These are phyloP conservation scores for Percina caprodes DNA, from an alignment of 2,113 vertebrate species.

Conservation along the genomic window DNA sequence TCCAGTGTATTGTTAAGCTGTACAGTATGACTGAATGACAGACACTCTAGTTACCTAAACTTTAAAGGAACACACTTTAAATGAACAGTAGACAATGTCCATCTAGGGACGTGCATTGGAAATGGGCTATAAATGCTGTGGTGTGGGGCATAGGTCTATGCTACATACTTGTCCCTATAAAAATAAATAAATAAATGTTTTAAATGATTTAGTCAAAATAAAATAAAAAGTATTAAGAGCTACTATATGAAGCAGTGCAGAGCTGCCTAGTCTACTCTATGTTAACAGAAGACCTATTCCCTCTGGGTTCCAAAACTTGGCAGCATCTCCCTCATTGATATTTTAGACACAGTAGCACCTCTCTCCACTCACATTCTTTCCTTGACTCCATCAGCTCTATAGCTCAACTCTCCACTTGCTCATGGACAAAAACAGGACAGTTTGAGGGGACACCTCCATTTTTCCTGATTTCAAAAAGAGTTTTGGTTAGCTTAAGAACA, in stretches of 20 bases:
- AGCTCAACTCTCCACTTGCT: slow-evolving; percentile 72
- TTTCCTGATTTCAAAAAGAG: slow-evolving; percentile 63
- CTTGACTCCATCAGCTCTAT: slow-evolving; percentile 73
- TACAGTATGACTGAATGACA: slow-evolving; percentile 71
- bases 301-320: slow-evolving; percentile 66
- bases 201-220: background rate
- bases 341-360: slow-evolving; percentile 79
- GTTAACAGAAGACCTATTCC: slow-evolving; percentile 54
- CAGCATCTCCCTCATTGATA: slow-evolving; percentile 79
- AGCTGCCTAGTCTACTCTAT: slow-evolving; percentile 26
- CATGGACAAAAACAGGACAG: slow-evolving; percentile 68
- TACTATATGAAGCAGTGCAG: slow-evolving; percentile 2
- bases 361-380: slow-evolving; percentile 77
- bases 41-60: slow-evolving; percentile 51
- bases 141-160: too few relatives aligned
- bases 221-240: slow-evolving; percentile 9
- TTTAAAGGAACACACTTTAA: slow-evolving; percentile 47
- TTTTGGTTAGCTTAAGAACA: slow-evolving; percentile 68
- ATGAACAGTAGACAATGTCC: background rate
- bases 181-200: background rate
- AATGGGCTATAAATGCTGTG: too few relatives aligned
- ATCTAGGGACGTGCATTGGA: too few relatives aligned
- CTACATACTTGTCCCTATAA: too few relatives aligned
- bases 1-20: slow-evolving; percentile 58
- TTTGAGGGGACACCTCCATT: slow-evolving; percentile 59